These are phyloP conservation scores for Melierax canorus DNA, from an alignment of 2,113 vertebrate species.

Conservation along the genomic window DNA sequence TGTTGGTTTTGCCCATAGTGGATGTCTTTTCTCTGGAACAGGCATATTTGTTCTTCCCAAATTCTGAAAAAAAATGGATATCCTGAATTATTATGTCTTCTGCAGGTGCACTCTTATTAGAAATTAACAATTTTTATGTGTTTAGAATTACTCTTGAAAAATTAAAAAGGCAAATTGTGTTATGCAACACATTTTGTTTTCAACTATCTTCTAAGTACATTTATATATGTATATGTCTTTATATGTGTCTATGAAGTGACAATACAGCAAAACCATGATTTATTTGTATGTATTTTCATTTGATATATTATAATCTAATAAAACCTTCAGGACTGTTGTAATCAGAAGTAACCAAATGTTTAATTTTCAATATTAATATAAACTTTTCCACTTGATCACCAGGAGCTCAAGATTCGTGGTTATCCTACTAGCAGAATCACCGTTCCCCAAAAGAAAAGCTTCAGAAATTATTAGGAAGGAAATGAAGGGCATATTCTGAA, in stretches of 20 bases:
- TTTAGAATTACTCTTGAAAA: neutral
- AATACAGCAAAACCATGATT: neutral
- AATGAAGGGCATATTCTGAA: neutral
- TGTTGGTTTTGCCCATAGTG: neutral
- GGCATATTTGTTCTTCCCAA: neutral
- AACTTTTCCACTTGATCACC: neutral
- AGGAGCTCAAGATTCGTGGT: neutral
- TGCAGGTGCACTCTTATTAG: neutral
- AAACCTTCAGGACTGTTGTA: neutral
- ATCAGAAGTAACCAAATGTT: neutral
- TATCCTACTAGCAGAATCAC: neutral
- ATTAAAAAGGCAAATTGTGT: neutral
- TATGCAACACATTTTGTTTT: neutral
- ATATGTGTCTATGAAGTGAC: neutral
- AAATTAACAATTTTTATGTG: neutral
- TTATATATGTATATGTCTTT: neutral
- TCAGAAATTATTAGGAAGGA: neutral
- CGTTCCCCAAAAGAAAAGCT: neutral
- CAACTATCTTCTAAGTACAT: neutral
- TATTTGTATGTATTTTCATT: neutral
- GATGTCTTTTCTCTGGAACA: neutral
- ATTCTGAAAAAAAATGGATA: neutral
- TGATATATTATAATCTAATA: neutral
- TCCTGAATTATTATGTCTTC: neutral
- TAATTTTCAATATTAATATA: neutral